Evolutionary conservation across 1,140 invertebrate genomes (phyloP).

Genomic region (Eumaeus atala): DNA sequence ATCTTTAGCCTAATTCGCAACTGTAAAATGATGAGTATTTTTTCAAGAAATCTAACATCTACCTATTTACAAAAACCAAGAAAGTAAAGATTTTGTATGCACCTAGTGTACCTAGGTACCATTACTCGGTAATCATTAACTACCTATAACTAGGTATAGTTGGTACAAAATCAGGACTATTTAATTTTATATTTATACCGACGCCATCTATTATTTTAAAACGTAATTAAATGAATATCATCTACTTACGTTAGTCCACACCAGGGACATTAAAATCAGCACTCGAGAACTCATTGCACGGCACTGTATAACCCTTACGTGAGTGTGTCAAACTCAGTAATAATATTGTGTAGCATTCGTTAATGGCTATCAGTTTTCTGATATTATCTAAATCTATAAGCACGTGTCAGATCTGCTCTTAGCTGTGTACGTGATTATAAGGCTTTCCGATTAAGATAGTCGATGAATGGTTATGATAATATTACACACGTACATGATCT

Average conservation of each 20-base stretch:
- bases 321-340: background rate
- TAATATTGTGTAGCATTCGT: background rate
- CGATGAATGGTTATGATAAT: no score
- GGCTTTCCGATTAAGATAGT: background rate
- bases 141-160: no score
- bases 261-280: constrained; percentile 25
- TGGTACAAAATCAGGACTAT: no score
- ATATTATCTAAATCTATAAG: constrained; percentile 3
- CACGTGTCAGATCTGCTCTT: constrained; percentile 3
- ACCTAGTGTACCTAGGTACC: no score
- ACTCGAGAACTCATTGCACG: background rate
- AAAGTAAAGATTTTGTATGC: no score
- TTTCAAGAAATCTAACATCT: no score
- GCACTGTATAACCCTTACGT: background rate
- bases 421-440: constrained; percentile 12
- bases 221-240: constrained; percentile 19
- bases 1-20: no score
- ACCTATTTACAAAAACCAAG: no score
- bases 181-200: no score
- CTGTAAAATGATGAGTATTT: no score
- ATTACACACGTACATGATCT: no score
- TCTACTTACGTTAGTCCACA: constrained; percentile 30
- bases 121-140: no score
- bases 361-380: background rate
- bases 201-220: constrained; percentile 6